Evolutionary conservation across 2,113 vertebrate genomes (phyloP), one percentile per base, ranked within the genome.

Genomic region (Bothrops jararaca): DNA sequence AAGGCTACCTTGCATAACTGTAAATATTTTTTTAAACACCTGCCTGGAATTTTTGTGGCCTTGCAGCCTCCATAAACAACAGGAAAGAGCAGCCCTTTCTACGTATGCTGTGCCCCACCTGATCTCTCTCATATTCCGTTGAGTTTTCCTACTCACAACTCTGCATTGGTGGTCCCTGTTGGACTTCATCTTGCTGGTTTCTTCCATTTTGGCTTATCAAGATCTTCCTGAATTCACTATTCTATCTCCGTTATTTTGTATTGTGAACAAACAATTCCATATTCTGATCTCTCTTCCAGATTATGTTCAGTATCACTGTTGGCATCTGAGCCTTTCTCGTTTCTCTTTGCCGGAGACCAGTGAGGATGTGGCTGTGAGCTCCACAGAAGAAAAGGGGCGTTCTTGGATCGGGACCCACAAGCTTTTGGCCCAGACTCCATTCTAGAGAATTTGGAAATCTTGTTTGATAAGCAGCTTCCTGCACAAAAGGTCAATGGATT

Each of bases 401-500:
- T 18, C 5, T 39, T 34, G 69, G 69, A 20, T 34, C 0, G 12
- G 69, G 12, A 7, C 2, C 13, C n/a, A 7, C n/a, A 0, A 74
- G 1, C 1, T 0, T 74, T 74, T 34, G 5, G 13, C 26, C 11
- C 0, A 1, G 60, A 12, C 29, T 5, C 2, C 4, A 0, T 34
- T 34, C 13, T 34, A 20, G 13, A 74, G 15, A 34, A 74, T 74
- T 39, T 34, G 15, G 69, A 34, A 39, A 74, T 18, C 0, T 0
- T 74, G 15, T 2, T 74, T 1, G n/a, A 34, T 13, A 39, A 39
- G 69, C n/a, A 34, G 13, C 69, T 74, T 74, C 69, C n/a, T 74
- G n/a, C n/a, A 69, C 15, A 74, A 74, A 74, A 13, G 69, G n/a
- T n/a, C 64, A 64, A 15, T 34, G 2, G 2, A 1, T 74, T 34